A percentile compares a stretch with the other conserved stretches of the same genome.
phyloP scores from a whole-genome alignment of 2,113 vertebrate genomes.

The Paedocypris sp. region DNA sequence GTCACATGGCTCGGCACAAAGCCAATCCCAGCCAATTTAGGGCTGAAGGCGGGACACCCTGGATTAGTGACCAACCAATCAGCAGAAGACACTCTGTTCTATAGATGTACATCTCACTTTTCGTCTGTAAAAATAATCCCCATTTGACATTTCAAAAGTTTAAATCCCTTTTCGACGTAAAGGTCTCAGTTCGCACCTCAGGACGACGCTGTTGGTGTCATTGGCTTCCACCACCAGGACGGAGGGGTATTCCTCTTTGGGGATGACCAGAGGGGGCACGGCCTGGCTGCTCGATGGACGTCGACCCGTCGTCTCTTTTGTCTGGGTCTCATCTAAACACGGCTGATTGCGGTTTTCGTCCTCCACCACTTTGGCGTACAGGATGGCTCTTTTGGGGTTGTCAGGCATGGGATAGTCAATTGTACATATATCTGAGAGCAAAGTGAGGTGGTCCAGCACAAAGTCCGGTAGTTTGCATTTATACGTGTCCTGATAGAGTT shows the following conservation, averaged over 20 bases:
- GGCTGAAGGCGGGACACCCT: too few species aligned
- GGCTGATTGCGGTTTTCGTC: conserved; percentile 59
- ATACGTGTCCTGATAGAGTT: conserved; percentile 81
- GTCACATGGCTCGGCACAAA: too few species aligned
- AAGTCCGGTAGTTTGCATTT: conserved; percentile 74
- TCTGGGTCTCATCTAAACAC: conserved; percentile 34
- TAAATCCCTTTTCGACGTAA: too few species aligned
- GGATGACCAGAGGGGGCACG: conserved; percentile 72
- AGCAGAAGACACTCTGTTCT: too few species aligned
- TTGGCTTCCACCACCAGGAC: conserved; percentile 80
- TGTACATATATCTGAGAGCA: conserved; percentile 76
- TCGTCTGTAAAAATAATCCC: too few species aligned
- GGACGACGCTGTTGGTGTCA: conserved; percentile 77
- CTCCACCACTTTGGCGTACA: conserved; percentile 65
- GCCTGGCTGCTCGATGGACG: conserved; percentile 43
- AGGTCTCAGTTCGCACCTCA: conserved; percentile 64
- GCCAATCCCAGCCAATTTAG: too few species aligned
- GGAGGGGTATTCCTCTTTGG: conserved; percentile 79
- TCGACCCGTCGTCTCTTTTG: conserved; percentile 39
- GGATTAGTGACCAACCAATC: too few species aligned
- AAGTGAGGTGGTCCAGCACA: conserved; percentile 69
- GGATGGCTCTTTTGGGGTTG: conserved; percentile 80
- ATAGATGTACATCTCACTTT: too few species aligned
- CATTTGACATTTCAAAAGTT: too few species aligned
- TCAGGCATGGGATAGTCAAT: conserved; percentile 78